A percentile compares a stretch with the other conserved stretches of the same genome.
Conservation (phyloP, 37 sponge, comb jelly and placozoan species). For the Beroe forskalii region DNA sequence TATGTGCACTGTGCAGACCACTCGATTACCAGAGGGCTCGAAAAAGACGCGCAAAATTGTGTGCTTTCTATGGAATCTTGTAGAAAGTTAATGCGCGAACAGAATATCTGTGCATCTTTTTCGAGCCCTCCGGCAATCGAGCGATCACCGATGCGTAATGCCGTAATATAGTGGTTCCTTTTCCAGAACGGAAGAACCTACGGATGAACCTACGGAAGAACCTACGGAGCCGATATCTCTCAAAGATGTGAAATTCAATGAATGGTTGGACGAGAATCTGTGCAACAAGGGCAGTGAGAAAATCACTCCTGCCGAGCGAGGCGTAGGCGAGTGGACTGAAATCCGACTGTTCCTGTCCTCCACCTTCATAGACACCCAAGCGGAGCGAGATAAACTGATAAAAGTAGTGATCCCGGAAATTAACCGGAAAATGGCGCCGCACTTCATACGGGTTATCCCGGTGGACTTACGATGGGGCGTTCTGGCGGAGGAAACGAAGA, state of each 20-base stretch:
- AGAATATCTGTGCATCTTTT: too few species aligned
- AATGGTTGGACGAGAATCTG: slow-evolving; percentile 24
- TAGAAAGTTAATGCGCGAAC: too few species aligned
- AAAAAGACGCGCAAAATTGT: too few species aligned
- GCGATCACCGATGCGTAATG: too few species aligned
- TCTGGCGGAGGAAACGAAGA: background rate
- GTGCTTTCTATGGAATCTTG: too few species aligned
- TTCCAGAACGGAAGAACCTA: background rate
- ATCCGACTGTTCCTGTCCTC: slow-evolving; percentile 56
- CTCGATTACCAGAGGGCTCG: too few species aligned
- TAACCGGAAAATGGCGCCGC: slow-evolving; percentile 45
- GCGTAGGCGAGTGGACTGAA: slow-evolving; percentile 49
- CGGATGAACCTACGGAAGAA: background rate
- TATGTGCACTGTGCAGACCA: too few species aligned
- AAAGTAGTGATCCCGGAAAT: slow-evolving; percentile 32
- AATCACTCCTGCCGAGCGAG: background rate
- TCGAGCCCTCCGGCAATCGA: too few species aligned
- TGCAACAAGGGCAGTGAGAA: background rate
- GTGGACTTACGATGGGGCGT: slow-evolving; percentile 58
- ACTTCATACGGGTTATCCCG: slow-evolving; percentile 40
- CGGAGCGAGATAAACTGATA: slow-evolving; percentile 14
- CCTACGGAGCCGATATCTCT: background rate
- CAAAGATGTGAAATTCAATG: background rate
- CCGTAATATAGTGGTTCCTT: too few species aligned
- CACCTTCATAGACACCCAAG: slow-evolving; percentile 52